phyloP scores from a whole-genome alignment of 2,797 vertebrate species.

The Chaetodon trifasciatus region DNA sequence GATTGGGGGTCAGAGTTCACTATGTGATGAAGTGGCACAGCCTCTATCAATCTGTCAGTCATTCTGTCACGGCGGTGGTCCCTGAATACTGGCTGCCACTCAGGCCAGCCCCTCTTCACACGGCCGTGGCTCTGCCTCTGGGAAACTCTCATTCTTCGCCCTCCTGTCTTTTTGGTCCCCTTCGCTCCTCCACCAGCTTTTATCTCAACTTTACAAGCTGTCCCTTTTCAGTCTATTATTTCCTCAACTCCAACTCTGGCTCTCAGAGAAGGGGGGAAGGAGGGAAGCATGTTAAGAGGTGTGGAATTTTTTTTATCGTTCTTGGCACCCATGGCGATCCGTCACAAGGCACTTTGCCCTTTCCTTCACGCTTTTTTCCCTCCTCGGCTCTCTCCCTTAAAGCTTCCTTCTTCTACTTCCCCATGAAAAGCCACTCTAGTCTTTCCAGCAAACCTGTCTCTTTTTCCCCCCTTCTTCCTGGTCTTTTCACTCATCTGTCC shows the following conservation, averaged over 20 bases:
- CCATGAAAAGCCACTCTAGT: constrained; percentile 50
- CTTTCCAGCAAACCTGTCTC: constrained; percentile 51
- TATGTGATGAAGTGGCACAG: constrained; percentile 83
- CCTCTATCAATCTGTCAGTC: constrained; percentile 85
- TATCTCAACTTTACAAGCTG: constrained; percentile 85
- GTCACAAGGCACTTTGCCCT: constrained; percentile 79
- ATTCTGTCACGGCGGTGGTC: constrained; percentile 79
- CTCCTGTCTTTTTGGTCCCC: constrained; percentile 66
- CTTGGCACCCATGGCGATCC: constrained; percentile 82
- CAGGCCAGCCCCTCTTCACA: constrained; percentile 71
- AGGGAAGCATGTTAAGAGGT: constrained; percentile 77
- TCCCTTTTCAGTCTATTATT: constrained; percentile 84
- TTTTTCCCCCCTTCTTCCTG: constrained; percentile 1
- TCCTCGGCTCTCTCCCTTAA: constrained; percentile 43
- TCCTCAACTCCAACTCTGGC: constrained; percentile 74
- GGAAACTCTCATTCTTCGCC: constrained; percentile 74
- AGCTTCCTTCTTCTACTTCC: constrained; percentile 57
- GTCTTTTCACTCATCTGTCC: constrained; percentile 48
- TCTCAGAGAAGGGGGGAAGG: constrained; percentile 53
- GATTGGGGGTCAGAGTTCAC: constrained; percentile 82
- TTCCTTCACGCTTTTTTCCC: constrained; percentile 61
- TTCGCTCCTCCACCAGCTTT: constrained; percentile 75
- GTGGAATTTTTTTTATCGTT: constrained; percentile 80
- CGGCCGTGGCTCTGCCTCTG: constrained; percentile 71
- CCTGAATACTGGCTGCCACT: constrained; percentile 81